These are phyloP conservation scores for Columba livia DNA, from an alignment of 2,113 vertebrate genomes.

Conservation along the genomic window DNA sequence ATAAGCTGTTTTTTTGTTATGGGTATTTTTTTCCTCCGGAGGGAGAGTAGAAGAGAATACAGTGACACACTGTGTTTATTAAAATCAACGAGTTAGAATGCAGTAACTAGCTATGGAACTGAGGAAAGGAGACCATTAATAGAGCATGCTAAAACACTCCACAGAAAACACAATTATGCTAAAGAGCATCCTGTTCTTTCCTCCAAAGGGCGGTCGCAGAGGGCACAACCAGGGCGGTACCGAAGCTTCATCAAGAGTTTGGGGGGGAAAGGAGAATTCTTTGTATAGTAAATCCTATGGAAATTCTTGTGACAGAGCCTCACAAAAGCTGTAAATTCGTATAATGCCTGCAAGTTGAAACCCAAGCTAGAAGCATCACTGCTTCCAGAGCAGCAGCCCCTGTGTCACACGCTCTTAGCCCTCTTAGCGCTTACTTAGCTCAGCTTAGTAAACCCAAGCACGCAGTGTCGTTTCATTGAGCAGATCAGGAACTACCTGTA, in stretches of 20 bases:
- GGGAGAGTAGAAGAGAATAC: neutral
- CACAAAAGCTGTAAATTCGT: neutral
- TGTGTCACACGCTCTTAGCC: neutral
- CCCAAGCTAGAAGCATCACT: neutral
- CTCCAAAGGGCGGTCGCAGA: neutral
- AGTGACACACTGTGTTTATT: neutral
- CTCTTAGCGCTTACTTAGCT: neutral
- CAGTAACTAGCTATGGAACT: neutral
- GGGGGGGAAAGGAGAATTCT: neutral
- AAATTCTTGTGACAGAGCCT: neutral
- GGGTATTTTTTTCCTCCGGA: neutral
- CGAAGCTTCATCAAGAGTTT: neutral
- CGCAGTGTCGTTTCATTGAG: neutral
- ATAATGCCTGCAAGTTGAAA: neutral
- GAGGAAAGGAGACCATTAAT: neutral
- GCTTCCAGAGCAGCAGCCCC: neutral
- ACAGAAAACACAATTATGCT: neutral
- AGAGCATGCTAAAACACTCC: neutral
- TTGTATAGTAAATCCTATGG: neutral
- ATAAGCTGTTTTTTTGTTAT: neutral
- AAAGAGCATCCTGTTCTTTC: neutral
- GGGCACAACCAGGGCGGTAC: neutral
- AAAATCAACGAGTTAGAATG: slow-evolving; percentile 46
- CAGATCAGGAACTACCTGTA: neutral
- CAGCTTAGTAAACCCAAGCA: neutral